Evolutionary conservation across 2,797 vertebrate genomes (phyloP).

Genomic region (Mus minutoides): DNA sequence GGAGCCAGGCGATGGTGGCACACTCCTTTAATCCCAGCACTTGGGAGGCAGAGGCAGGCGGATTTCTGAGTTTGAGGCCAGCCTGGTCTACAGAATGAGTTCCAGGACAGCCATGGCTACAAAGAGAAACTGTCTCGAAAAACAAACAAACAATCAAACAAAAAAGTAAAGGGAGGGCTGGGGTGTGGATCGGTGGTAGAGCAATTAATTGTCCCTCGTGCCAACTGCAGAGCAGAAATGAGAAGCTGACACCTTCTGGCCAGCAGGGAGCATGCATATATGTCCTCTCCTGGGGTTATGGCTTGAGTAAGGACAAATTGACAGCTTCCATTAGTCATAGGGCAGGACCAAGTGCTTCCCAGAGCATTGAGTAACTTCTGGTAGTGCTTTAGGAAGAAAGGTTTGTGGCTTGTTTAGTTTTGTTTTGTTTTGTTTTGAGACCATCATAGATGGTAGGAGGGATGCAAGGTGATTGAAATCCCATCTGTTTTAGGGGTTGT

Average conservation of each 20-base stretch:
- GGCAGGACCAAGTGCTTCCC: rapidly evolving
- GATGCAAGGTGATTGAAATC: background rate
- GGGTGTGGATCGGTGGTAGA: background rate
- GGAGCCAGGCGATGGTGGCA: too few species aligned
- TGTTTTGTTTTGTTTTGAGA: background rate
- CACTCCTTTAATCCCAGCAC: too few species aligned
- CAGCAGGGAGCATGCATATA: background rate
- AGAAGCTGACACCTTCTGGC: background rate
- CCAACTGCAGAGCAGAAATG: background rate
- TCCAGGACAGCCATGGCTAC: too few species aligned
- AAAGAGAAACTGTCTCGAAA: too few species aligned
- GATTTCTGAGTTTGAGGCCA: too few species aligned
- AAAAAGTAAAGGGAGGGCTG: background rate
- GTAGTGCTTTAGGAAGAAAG: background rate
- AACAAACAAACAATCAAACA: too few species aligned
- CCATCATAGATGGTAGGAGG: background rate
- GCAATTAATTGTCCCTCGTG: background rate
- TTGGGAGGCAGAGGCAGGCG: too few species aligned
- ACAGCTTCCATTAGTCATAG: too few species aligned
- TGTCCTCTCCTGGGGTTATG: background rate
- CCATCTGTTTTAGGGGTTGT: background rate
- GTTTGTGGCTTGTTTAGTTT: too few species aligned
- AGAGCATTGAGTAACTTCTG: background rate
- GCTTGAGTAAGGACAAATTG: too few species aligned
- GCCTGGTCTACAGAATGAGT: too few species aligned